A percentile compares a stretch with the other conserved stretches of the same genome.
Evolutionary conservation across 2,888 invertebrate genomes (phyloP).

Genomic region (Koerneria pararmatus): DNA sequence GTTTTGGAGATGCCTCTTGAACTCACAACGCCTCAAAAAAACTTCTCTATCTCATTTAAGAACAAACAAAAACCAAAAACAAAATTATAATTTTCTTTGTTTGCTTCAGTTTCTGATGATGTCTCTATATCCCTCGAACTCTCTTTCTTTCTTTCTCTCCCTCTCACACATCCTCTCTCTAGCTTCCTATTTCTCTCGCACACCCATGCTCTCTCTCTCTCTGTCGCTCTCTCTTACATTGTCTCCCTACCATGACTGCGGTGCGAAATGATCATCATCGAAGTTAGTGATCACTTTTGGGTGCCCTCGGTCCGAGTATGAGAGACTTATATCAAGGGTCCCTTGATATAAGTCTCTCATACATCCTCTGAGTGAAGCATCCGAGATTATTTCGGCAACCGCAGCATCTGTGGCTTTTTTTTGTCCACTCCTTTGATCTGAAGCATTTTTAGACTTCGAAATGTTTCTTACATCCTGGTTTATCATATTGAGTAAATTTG

Average conservation of each 20-base stretch:
- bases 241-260: conserved; percentile 26
- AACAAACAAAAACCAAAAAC: background rate
- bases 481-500: too few species aligned
- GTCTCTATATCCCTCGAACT: background rate
- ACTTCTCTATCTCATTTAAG: background rate
- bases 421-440: conserved; percentile 15
- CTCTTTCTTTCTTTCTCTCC: background rate
- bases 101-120: too few species aligned
- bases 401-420: conserved; percentile 16
- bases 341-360: conserved; percentile 16
- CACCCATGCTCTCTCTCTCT: background rate
- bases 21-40: conserved; percentile 27
- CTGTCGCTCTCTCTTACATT: background rate
- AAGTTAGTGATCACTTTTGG: too few species aligned
- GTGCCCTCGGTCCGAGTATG: background rate
- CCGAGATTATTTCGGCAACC: conserved; percentile 22
- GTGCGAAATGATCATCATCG: conserved; percentile 28
- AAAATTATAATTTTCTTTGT: too few species aligned
- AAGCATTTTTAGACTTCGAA: background rate
- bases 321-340: background rate
- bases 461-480: background rate
- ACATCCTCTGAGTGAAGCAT: conserved; percentile 24
- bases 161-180: background rate
- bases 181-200: background rate
- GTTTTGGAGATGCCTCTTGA: conserved; percentile 17